A percentile compares a stretch with the other conserved stretches of the same genome.
Conservation (phyloP, 2,113 vertebrate species). For the Otolemur garnettii region DNA sequence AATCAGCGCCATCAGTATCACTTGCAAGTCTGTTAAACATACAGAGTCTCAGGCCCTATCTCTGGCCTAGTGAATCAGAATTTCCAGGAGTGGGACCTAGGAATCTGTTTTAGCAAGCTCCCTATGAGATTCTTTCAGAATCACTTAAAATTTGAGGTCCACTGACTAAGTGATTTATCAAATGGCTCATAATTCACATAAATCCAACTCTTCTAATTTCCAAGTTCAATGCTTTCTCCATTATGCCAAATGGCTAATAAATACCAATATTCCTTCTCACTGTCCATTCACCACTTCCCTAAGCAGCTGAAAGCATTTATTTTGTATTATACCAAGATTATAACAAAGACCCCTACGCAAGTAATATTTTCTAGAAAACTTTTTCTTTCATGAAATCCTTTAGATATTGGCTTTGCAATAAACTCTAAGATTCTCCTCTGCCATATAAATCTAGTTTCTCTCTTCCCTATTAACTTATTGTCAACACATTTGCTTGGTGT, state of each 20-base stretch:
- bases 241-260: neutral
- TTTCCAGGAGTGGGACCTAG: neutral
- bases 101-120: slow-evolving; percentile 33
- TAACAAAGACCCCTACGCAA: neutral
- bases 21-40: neutral
- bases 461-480: slow-evolving; percentile 29
- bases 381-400: slow-evolving; percentile 35
- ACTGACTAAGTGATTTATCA: neutral
- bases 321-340: slow-evolving; percentile 24
- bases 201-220: slow-evolving; percentile 43
- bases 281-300: neutral
- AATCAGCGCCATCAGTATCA: neutral
- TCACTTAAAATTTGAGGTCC: neutral
- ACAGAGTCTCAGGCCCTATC: neutral
- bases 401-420: slow-evolving; percentile 51
- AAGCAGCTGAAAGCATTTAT: slow-evolving; percentile 16
- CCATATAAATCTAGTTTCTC: neutral
- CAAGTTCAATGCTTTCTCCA: slow-evolving; percentile 15
- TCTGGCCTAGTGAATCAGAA: neutral
- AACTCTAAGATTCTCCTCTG: slow-evolving; percentile 26
- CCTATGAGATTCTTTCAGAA: slow-evolving; percentile 22
- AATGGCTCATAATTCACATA: slow-evolving; percentile 39
- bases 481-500: neutral
- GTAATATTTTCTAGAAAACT: neutral
- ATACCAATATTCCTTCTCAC: neutral